A percentile compares a stretch with the other conserved stretches of the same genome.
phyloP scores from a whole-genome alignment of 2,797 vertebrate species.

The Channa striata region DNA sequence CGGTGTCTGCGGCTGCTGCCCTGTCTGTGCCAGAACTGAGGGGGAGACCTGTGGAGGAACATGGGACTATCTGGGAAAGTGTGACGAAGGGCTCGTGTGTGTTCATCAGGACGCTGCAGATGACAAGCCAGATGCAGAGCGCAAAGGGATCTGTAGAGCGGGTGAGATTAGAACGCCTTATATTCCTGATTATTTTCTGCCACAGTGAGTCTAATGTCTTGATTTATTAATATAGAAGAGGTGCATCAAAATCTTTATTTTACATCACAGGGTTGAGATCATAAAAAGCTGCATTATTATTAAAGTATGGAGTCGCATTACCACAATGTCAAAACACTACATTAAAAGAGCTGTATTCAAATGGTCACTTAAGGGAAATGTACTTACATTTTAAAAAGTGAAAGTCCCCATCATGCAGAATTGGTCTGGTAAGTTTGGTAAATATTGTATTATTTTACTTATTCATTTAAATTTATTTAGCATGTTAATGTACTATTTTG shows the following conservation, averaged over 20 bases:
- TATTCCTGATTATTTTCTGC: not conserved
- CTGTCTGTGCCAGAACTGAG: conserved; percentile 71
- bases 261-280: not conserved
- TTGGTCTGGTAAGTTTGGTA: not conserved
- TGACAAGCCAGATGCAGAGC: conserved; percentile 50
- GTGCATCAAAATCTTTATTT: not conserved
- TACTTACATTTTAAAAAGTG: too few relatives aligned
- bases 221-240: not conserved
- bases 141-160: conserved; percentile 73
- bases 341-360: not conserved
- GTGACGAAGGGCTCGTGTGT: conserved; percentile 81
- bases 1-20: conserved; percentile 83
- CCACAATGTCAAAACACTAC: not conserved
- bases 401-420: not conserved
- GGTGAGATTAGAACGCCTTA: conserved; percentile 55
- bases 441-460: not conserved
- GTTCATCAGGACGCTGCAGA: conserved; percentile 58
- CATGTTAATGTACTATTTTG: not conserved
- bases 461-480: not conserved
- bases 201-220: not conserved
- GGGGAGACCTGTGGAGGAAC: conserved; percentile 81
- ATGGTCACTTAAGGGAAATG: not conserved
- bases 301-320: not conserved
- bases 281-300: not conserved
- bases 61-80: conserved; percentile 85